Percentiles rank a stretch among this genome's conserved stretches.
These are phyloP conservation scores for Cyphomyrus plagiostoma DNA, from an alignment of 2,113 vertebrate genomes.

Conservation along the genomic window DNA sequence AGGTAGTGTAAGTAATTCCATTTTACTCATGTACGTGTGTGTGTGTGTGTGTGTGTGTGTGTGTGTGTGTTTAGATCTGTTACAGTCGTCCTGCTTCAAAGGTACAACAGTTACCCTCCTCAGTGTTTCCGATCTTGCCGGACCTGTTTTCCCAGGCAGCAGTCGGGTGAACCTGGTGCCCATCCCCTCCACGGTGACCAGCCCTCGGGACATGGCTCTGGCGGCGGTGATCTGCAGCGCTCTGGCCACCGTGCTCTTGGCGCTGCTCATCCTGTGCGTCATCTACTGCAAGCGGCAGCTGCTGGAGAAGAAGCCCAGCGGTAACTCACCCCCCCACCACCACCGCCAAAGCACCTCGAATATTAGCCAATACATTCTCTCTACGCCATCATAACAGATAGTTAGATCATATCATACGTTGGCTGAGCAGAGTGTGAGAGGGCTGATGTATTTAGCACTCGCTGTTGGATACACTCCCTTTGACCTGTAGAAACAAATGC, in stretches of 20 bases:
- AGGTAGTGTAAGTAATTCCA: not conserved
- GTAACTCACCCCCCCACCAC: conserved; percentile 52
- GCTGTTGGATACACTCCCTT: not conserved
- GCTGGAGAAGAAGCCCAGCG: conserved; percentile 89
- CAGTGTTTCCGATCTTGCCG: not conserved
- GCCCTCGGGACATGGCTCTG: conserved; percentile 85
- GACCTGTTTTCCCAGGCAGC: conserved; percentile 59
- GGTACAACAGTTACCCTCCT: not conserved
- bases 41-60: too few relatives aligned
- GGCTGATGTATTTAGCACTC: not conserved
- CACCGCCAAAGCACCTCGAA: not conserved
- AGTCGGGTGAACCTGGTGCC: conserved; percentile 88
- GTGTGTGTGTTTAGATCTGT: not conserved
- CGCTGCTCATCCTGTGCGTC: conserved; percentile 85
- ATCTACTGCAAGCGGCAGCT: conserved; percentile 97
- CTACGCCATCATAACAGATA: not conserved
- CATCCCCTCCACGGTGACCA: conserved; percentile 76
- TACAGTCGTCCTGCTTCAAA: not conserved
- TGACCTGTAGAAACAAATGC: not conserved
- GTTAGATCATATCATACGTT: not conserved
- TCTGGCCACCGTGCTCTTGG: conserved; percentile 83
- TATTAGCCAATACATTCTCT: not conserved
- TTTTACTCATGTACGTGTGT: not conserved
- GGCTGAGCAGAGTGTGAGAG: not conserved
- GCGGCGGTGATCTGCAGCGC: conserved; percentile 93